phyloP scores from a whole-genome alignment of 2,797 vertebrate species.

The Scolopax bukidnonensis region DNA sequence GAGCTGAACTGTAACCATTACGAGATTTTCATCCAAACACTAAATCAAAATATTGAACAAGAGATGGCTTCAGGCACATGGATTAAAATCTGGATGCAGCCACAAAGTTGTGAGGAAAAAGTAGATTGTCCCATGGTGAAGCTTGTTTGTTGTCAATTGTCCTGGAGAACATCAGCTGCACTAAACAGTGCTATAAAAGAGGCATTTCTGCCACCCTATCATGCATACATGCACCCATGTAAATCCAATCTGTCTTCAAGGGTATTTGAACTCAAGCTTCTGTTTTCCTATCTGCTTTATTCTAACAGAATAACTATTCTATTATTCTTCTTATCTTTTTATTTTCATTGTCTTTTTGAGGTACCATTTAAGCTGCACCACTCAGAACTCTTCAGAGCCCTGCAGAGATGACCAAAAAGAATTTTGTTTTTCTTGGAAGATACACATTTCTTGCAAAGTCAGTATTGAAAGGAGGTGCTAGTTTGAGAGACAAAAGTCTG shows the following conservation, averaged over 20 bases:
- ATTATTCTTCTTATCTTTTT: not conserved
- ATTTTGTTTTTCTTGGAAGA: not conserved
- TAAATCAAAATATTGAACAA: not conserved
- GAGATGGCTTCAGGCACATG: not conserved
- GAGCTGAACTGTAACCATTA: not conserved
- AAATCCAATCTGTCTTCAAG: not conserved
- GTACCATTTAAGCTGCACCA: not conserved
- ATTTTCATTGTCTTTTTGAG: not conserved
- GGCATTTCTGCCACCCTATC: not conserved
- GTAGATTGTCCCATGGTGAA: not conserved
- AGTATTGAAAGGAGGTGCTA: not conserved
- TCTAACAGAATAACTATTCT: not conserved
- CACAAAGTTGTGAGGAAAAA: not conserved
- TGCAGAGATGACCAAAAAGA: not conserved
- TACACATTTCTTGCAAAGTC: not conserved
- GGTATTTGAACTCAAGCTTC: not conserved
- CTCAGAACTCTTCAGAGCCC: not conserved
- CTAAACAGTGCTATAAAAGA: not conserved
- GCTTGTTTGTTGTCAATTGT: not conserved
- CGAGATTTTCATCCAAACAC: not conserved
- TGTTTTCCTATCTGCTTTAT: not conserved
- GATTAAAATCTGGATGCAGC: not conserved
- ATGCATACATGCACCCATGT: not conserved
- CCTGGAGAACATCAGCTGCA: not conserved
- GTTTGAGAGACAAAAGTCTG: not conserved